phyloP scores from a whole-genome alignment of 2,113 vertebrate genomes.

The Megatriorchis doriae region DNA sequence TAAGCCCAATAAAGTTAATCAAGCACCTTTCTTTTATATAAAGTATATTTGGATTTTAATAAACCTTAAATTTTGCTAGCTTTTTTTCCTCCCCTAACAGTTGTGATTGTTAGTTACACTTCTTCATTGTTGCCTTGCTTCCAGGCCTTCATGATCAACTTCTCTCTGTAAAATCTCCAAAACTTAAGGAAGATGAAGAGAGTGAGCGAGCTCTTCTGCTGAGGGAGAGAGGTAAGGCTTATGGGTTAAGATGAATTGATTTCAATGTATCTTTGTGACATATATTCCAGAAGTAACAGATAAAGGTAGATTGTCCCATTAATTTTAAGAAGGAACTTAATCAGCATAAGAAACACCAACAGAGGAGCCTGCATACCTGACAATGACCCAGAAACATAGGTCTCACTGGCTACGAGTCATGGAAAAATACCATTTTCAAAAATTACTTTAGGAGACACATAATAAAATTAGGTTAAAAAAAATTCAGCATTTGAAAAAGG shows the following conservation, averaged over 20 bases:
- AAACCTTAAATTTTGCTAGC: neutral
- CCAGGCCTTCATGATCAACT: neutral
- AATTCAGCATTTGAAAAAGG: neutral
- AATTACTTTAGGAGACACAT: neutral
- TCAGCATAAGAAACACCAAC: neutral
- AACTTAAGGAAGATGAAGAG: neutral
- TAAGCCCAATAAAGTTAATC: neutral
- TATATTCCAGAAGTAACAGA: neutral
- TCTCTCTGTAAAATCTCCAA: neutral
- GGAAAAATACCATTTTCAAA: neutral
- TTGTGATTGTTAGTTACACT: neutral
- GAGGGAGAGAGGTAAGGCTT: neutral
- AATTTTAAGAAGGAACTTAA: neutral
- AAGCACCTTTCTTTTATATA: neutral
- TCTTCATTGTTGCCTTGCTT: neutral
- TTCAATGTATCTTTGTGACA: neutral
- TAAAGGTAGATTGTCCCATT: neutral
- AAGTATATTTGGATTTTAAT: neutral
- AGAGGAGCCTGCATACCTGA: neutral
- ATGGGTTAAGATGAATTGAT: neutral
- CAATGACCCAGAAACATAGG: neutral
- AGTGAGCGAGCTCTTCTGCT: neutral
- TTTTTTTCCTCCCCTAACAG: accelerated
- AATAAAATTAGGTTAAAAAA: neutral
- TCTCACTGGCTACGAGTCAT: neutral